phyloP scores from a whole-genome alignment of 2,888 invertebrate species.

The Stratiomys singularior region DNA sequence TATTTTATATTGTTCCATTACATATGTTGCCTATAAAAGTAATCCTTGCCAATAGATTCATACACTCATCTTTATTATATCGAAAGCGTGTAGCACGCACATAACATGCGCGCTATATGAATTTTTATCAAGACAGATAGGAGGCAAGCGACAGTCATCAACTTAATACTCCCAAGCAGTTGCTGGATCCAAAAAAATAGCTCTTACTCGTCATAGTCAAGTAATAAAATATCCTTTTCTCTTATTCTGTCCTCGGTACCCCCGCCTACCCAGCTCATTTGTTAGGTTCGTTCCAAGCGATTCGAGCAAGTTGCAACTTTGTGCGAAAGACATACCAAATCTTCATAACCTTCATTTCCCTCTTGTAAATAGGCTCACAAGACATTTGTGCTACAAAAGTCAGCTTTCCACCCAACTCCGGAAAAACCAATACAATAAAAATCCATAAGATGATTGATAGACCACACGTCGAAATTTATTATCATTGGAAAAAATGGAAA shows the following conservation, averaged over 20 bases:
- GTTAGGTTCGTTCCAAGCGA: neutral
- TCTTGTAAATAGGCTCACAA: conserved; percentile 19
- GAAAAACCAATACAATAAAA: conserved; percentile 44
- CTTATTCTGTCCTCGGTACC: neutral
- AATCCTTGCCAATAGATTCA: conserved; percentile 33
- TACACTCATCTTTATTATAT: neutral
- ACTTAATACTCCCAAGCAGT: neutral
- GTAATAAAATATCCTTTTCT: conserved; percentile 21
- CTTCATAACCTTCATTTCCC: neutral
- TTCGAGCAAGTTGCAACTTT: neutral
- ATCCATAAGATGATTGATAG: conserved; percentile 45
- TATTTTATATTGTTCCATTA: conserved; percentile 18
- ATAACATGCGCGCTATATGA: conserved; percentile 23
- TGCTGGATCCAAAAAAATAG: neutral
- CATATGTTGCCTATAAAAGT: conserved; percentile 20
- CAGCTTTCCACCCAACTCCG: conserved; percentile 30
- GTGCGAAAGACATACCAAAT: neutral
- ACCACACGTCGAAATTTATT: conserved; percentile 44
- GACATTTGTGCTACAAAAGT: conserved; percentile 33
- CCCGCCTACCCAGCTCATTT: neutral
- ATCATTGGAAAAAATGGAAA: conserved; percentile 45
- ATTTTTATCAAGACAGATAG: conserved; percentile 31
- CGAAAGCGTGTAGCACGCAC: neutral
- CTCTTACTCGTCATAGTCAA: conserved; percentile 21
- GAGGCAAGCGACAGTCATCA: conserved; percentile 27